These are phyloP conservation scores for Gallinago jamesoni DNA, from an alignment of 2,113 vertebrate genomes.

Conservation along the genomic window DNA sequence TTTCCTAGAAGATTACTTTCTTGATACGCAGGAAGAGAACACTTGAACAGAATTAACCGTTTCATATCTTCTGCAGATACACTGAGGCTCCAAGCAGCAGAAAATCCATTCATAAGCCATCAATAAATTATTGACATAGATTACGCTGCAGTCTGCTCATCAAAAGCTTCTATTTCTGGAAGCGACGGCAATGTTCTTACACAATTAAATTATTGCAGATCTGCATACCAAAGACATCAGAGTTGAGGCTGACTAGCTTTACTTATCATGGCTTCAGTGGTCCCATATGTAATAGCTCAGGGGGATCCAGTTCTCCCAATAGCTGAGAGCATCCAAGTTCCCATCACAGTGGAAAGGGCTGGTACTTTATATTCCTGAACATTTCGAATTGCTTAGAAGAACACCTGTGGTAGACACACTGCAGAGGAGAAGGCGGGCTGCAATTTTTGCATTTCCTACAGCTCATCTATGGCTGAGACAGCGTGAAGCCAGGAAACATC, in stretches of 20 bases:
- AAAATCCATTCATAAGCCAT: not conserved
- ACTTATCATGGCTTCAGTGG: not conserved
- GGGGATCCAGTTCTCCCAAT: not conserved
- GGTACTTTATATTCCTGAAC: not conserved
- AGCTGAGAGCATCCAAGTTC: not conserved
- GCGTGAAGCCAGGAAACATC: not conserved
- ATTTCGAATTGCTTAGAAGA: not conserved
- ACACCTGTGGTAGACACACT: not conserved
- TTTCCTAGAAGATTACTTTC: not conserved
- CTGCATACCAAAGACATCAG: not conserved
- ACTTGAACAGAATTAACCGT: not conserved
- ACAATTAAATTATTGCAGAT: not conserved
- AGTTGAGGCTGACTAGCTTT: not conserved
- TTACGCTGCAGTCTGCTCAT: not conserved
- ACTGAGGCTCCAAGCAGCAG: not conserved
- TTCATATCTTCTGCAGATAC: not conserved
- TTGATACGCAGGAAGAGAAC: not conserved
- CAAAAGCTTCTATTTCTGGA: slow-evolving; percentile 7
- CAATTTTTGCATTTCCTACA: not conserved
- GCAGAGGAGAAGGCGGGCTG: not conserved
- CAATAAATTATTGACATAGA: not conserved
- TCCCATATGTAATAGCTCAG: not conserved
- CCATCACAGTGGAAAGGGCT: not conserved
- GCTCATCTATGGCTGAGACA: not conserved
- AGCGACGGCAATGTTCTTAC: not conserved